A percentile compares a stretch with the other conserved stretches of the same genome.
Conservation (phyloP, 2,888 invertebrate species). For the Autographa gamma region DNA sequence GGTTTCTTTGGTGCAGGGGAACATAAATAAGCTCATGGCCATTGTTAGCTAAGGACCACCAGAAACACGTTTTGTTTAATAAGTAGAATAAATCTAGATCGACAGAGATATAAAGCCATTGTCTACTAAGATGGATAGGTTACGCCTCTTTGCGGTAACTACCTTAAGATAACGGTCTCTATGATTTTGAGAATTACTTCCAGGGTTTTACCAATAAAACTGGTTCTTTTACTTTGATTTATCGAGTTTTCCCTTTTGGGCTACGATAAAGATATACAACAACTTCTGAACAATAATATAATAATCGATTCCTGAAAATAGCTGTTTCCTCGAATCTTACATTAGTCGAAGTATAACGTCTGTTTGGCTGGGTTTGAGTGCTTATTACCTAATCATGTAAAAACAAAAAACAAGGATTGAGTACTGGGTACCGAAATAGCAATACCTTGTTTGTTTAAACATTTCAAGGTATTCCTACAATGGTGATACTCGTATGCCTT, state of each 20-base stretch:
- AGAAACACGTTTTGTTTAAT: conserved; percentile 15
- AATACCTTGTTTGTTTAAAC: not conserved
- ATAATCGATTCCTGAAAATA: not conserved
- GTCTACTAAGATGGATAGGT: conserved; percentile 54
- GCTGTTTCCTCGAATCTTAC: not conserved
- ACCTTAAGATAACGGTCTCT: conserved; percentile 33
- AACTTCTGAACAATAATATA: not conserved
- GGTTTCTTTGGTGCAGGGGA: not conserved
- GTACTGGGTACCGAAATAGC: too few species aligned
- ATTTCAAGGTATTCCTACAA: not conserved
- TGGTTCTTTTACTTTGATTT: conserved; percentile 39
- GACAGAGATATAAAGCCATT: conserved; percentile 48
- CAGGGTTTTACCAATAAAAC: conserved; percentile 28
- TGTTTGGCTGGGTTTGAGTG: not conserved
- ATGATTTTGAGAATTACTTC: conserved; percentile 29
- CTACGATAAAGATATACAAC: conserved; percentile 2
- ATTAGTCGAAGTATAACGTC: not conserved
- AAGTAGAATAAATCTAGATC: conserved; percentile 38
- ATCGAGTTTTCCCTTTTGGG: conserved; percentile 18
- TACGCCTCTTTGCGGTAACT: conserved; percentile 59
- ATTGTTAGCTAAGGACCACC: not conserved
- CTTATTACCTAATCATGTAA: not conserved
- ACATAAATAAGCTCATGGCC: not conserved
- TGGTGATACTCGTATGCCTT: too few species aligned
- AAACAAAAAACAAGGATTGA: too few species aligned